phyloP scores from a whole-genome alignment of 2,113 vertebrate species.

The Spilogale gracilis region DNA sequence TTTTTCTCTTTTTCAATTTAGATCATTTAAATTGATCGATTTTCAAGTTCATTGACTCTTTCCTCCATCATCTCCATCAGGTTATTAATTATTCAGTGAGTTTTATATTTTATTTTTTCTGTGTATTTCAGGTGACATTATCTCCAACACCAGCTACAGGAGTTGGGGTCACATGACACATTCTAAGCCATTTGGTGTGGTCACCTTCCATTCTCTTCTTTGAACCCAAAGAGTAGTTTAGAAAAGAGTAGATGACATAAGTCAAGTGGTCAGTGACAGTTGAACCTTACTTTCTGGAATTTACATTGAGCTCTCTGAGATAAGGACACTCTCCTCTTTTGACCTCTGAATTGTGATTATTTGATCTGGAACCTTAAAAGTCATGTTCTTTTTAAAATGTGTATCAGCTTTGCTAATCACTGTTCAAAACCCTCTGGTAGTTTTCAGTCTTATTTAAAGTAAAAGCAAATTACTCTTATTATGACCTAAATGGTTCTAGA shows the following conservation, averaged over 20 bases:
- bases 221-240: background rate
- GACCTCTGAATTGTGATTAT: background rate
- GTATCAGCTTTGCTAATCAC: background rate
- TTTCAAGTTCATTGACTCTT: background rate
- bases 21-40: background rate
- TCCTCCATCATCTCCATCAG: background rate
- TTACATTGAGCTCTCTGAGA: background rate
- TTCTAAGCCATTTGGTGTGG: rapidly evolving
- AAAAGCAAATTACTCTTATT: background rate
- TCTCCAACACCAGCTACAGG: background rate
- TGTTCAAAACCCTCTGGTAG: background rate
- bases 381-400: background rate
- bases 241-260: background rate
- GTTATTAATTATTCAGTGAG: background rate
- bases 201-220: background rate
- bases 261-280: background rate
- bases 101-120: background rate
- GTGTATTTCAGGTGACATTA: background rate
- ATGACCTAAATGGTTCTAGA: background rate
- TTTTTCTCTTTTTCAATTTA: background rate
- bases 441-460: background rate
- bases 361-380: background rate
- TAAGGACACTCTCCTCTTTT: background rate
- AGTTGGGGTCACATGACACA: too few species aligned
- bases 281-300: background rate